These are phyloP conservation scores for Octonoba sinensis DNA, from an alignment of 2,888 invertebrate species.

Conservation along the genomic window DNA sequence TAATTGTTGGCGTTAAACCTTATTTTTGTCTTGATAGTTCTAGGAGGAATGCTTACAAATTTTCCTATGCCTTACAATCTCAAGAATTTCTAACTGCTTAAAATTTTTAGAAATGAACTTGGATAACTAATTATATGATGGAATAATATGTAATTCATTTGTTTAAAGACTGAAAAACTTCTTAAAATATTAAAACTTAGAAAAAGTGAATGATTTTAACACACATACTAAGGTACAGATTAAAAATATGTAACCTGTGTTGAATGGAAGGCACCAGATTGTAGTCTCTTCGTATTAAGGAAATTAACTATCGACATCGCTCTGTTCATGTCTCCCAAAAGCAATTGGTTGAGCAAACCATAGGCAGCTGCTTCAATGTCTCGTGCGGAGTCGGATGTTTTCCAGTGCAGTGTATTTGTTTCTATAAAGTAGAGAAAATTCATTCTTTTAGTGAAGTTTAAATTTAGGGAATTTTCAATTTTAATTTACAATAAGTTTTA, in stretches of 20 bases:
- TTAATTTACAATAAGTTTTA: not conserved
- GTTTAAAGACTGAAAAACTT: no score
- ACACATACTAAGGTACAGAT: no score
- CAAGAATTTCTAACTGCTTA: no score
- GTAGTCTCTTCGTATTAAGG: constrained; percentile 68
- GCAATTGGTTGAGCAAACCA: constrained; percentile 62
- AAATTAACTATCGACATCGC: constrained; percentile 67
- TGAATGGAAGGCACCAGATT: constrained; percentile 70
- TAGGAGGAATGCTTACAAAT: no score
- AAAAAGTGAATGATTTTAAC: no score
- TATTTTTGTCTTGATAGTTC: no score
- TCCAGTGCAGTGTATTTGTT: constrained; percentile 41
- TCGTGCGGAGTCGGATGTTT: constrained; percentile 12
- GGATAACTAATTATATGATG: no score
- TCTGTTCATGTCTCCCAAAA: constrained; percentile 39
- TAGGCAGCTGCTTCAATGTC: constrained; percentile 67
- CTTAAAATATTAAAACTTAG: no score
- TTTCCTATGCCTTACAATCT: no score
- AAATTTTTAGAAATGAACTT: no score
- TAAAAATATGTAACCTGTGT: constrained; percentile 66
- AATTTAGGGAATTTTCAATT: not conserved
- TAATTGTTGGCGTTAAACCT: no score
- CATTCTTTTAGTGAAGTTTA: not conserved
- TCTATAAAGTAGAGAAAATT: constrained; percentile 20
- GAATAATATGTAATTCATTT: no score